phyloP scores from a whole-genome alignment of 2,888 invertebrate species.

The Archaeoteleia sp. region DNA sequence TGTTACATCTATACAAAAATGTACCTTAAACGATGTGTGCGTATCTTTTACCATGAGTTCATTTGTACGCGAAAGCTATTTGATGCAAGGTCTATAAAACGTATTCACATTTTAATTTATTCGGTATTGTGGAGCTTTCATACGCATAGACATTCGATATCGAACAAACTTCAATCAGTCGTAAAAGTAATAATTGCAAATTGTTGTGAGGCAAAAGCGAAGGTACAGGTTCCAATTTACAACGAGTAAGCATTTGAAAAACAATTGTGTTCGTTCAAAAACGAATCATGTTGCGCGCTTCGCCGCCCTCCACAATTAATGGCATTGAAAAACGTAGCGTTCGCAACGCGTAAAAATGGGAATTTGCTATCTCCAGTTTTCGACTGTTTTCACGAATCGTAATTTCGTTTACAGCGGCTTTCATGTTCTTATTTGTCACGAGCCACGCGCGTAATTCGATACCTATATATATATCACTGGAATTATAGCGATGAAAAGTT shows the following conservation, averaged over 20 bases:
- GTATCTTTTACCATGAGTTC: no score
- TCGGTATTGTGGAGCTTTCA: conserved; percentile 24
- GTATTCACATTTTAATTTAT: conserved; percentile 21
- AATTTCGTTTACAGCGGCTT: conserved; percentile 11
- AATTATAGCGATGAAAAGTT: background rate
- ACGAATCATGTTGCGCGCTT: conserved; percentile 41
- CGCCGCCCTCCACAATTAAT: conserved; percentile 32
- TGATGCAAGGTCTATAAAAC: conserved; percentile 9
- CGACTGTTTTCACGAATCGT: conserved; percentile 15
- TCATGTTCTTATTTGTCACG: conserved; percentile 18
- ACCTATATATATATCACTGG: conserved; percentile 1
- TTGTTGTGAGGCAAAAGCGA: conserved; percentile 26
- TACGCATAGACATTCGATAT: conserved; percentile 15
- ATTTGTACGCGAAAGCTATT: background rate
- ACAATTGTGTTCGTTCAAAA: conserved; percentile 43
- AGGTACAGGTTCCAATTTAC: conserved; percentile 29
- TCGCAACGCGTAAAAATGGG: background rate
- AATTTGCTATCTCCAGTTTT: conserved; percentile 10
- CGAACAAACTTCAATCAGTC: conserved; percentile 36
- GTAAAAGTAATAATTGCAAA: conserved; percentile 41
- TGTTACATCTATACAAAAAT: no score
- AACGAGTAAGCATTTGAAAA: conserved; percentile 44
- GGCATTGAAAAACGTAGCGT: conserved; percentile 32
- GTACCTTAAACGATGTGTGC: no score
- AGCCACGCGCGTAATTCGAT: conserved; percentile 7